Evolutionary conservation across 2,113 vertebrate species (phyloP), one percentile per base, ranked within the genome.

Genomic region (Dendropsophus ebraccatus): DNA sequence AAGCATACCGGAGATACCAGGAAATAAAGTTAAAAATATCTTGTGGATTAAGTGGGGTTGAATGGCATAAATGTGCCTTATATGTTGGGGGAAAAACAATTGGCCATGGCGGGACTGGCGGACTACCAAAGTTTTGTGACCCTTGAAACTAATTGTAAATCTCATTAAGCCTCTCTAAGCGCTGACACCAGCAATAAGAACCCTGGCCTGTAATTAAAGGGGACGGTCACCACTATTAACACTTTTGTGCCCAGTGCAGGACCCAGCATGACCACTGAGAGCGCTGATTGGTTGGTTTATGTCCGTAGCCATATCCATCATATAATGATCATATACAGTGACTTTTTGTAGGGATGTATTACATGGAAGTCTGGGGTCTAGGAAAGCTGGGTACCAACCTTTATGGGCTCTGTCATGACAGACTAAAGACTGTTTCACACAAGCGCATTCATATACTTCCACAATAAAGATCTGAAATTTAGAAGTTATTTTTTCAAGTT

Each of bases 141-240:
- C 62, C 47, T 50, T 69, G 49, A n/a, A 81, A 81, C 58, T 11
- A 25, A 70, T 65, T 47, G 60, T 23, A 81, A 25, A 81, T 62
- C 41, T 81, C 19, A 81, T 62, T 35, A 65, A 65, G 23, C 5
- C 54, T 62, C 30, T 62, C 28, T 62, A 16, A 19, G 60, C 6
- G 1, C 32, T 17, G 35, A 23, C 35, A 70, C 32, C 1, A 41
- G 30, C 17, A 58, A 23, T 12, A 17, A 21, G 65, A 69, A 28
- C 11, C 28, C 62, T 4, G 62, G 12, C 25, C 62, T 69, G 32
- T 32, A 69, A 10, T 70, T 37, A 70, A 70, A 70, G 67, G 67
- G 35, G 67, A 37, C 37, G 35, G 19, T 12, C 35, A 70, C 35
- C 16, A 30, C 16, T 65, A 30, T 25, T 62, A 62, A 41, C 3